These are phyloP conservation scores for Platycheirus albimanus DNA, from an alignment of 2,888 invertebrate species.

Conservation along the genomic window DNA sequence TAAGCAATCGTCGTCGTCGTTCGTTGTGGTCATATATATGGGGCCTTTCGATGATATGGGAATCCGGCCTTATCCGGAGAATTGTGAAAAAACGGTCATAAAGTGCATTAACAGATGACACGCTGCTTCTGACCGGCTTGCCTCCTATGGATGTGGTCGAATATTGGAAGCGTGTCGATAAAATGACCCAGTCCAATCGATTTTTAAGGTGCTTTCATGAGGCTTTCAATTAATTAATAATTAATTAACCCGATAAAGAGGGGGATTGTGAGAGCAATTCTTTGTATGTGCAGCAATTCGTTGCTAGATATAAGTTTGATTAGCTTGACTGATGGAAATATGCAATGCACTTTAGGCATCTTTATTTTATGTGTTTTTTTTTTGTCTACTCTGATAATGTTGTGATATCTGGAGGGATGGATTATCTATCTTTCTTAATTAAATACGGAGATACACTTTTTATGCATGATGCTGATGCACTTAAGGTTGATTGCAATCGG, in stretches of 20 bases:
- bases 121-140: conserved; percentile 19
- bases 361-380: neutral
- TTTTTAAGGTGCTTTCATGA: conserved; percentile 54
- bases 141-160: neutral
- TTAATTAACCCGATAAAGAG: conserved; percentile 65
- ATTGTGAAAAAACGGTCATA: conserved; percentile 46
- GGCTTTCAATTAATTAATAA: conserved; percentile 69
- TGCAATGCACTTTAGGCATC: neutral
- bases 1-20: too few species aligned
- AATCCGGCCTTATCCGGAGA: conserved; percentile 44
- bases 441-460: too few species aligned
- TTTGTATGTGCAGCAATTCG: conserved; percentile 23
- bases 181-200: conserved; percentile 61
- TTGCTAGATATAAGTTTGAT: conserved; percentile 39
- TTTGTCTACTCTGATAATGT: too few species aligned
- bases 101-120: conserved; percentile 60
- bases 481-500: too few species aligned
- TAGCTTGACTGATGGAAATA: conserved; percentile 15
- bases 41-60: neutral
- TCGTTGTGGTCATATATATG: neutral
- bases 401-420: too few species aligned
- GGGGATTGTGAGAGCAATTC: conserved; percentile 46
- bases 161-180: conserved; percentile 53
- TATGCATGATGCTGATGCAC: too few species aligned
- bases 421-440: too few species aligned